A percentile compares a stretch with the other conserved stretches of the same genome.
Conservation (phyloP, 2,113 vertebrate species). For the Haplochromis burtoni region DNA sequence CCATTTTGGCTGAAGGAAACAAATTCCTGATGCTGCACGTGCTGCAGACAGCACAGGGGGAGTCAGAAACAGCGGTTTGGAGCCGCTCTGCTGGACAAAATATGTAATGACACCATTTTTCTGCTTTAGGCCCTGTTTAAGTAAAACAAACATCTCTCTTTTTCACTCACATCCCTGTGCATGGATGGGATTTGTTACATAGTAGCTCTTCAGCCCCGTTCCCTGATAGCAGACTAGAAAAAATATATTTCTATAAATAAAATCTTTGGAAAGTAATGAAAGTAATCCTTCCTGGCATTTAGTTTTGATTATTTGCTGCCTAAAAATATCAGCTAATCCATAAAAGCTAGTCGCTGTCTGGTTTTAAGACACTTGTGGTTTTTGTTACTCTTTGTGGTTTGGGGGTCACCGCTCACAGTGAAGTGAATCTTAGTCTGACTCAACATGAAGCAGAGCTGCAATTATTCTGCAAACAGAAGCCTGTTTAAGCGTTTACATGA, state of each 20-base stretch:
- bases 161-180: neutral
- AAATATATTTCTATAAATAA: neutral
- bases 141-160: neutral
- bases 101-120: neutral
- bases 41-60: neutral
- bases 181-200: neutral
- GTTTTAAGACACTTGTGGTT: neutral
- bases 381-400: neutral
- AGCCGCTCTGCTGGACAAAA: neutral
- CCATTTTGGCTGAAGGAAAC: neutral
- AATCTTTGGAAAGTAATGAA: neutral
- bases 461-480: neutral
- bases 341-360: neutral
- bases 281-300: neutral
- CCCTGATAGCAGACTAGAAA: neutral
- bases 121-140: accelerated
- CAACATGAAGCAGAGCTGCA: neutral
- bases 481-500: accelerated
- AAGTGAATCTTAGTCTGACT: neutral
- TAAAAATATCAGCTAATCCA: neutral
- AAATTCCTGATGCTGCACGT: neutral
- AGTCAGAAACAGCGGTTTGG: neutral
- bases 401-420: neutral
- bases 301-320: neutral
- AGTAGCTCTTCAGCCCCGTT: neutral